These are phyloP conservation scores for Drosophila tristis DNA, from an alignment of 1,140 invertebrate genomes.

Conservation along the genomic window DNA sequence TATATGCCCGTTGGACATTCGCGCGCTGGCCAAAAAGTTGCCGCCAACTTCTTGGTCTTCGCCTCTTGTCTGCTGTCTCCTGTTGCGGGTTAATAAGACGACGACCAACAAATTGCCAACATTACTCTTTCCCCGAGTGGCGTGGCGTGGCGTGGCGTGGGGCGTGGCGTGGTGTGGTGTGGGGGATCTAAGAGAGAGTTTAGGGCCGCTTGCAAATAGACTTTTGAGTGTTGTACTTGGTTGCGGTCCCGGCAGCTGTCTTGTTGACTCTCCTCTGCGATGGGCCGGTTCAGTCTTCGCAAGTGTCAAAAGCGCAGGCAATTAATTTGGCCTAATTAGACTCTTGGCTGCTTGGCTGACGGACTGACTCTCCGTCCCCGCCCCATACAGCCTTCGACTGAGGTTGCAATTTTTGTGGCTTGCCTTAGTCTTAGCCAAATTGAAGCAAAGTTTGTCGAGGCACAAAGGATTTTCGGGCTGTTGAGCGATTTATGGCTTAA, in stretches of 20 bases:
- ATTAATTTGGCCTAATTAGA: conserved; percentile 80
- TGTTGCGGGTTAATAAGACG: conserved; percentile 80
- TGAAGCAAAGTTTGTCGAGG: conserved; percentile 37
- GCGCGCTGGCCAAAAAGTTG: conserved; percentile 77
- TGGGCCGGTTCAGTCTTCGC: conserved; percentile 55
- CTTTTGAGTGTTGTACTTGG: conserved; percentile 79
- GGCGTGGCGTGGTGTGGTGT: background rate
- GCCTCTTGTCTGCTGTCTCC: conserved; percentile 34
- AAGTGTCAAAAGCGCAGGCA: conserved; percentile 81
- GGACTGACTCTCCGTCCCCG: conserved; percentile 2
- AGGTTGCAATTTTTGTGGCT: conserved; percentile 71
- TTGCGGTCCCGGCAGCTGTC: conserved; percentile 34
- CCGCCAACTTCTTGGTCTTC: conserved; percentile 57
- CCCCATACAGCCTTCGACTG: conserved; percentile 3
- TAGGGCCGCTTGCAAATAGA: conserved; percentile 64
- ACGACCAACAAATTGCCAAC: conserved; percentile 78
- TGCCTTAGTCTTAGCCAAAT: conserved; percentile 45
- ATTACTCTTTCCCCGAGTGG: conserved; percentile 62
- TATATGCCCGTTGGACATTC: conserved; percentile 81
- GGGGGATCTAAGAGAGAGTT: background rate
- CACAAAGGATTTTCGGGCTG: conserved; percentile 62
- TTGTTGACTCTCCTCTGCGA: conserved; percentile 59
- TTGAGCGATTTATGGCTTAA: conserved; percentile 76
- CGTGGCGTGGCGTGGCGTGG: too few relatives aligned
- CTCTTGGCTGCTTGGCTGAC: conserved; percentile 65